Evolutionary conservation across 2,888 invertebrate genomes (phyloP).

Genomic region (Cataglyphis rosenhaueri): DNA sequence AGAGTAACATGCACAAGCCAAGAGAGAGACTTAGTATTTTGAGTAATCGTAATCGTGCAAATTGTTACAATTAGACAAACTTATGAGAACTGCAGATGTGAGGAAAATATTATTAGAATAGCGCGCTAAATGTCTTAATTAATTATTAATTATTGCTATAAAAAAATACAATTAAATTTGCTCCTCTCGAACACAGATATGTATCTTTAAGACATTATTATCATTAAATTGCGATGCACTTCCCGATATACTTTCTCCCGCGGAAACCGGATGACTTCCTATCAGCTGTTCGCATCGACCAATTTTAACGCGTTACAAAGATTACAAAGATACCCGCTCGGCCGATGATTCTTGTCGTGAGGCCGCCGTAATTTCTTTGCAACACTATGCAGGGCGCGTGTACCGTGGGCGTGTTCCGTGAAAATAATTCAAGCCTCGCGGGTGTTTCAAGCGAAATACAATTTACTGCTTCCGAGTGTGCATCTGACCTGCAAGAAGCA

Average conservation of each 20-base stretch:
- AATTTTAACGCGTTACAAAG: constrained; percentile 29
- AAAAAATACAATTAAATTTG: background rate
- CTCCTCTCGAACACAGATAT: background rate
- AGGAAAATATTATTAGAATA: background rate
- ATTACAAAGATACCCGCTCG: constrained; percentile 8
- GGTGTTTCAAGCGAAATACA: constrained; percentile 46
- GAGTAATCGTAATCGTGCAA: background rate
- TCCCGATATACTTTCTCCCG: background rate
- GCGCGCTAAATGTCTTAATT: background rate
- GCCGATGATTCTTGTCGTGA: background rate
- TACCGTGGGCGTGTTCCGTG: constrained; percentile 35
- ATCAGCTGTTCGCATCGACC: constrained; percentile 25
- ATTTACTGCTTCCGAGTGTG: constrained; percentile 57
- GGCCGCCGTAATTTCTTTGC: constrained; percentile 43
- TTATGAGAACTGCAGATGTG: background rate
- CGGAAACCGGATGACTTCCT: background rate
- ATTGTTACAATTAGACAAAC: background rate
- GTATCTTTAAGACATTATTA: background rate
- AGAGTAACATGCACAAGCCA: background rate
- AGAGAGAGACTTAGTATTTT: background rate
- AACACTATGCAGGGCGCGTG: constrained; percentile 12
- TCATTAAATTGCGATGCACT: background rate
- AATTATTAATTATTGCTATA: background rate
- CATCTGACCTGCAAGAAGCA: constrained; percentile 10
- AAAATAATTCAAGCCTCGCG: constrained; percentile 56